phyloP scores from a whole-genome alignment of 2,888 invertebrate genomes.

The Sthenelais limicola region DNA sequence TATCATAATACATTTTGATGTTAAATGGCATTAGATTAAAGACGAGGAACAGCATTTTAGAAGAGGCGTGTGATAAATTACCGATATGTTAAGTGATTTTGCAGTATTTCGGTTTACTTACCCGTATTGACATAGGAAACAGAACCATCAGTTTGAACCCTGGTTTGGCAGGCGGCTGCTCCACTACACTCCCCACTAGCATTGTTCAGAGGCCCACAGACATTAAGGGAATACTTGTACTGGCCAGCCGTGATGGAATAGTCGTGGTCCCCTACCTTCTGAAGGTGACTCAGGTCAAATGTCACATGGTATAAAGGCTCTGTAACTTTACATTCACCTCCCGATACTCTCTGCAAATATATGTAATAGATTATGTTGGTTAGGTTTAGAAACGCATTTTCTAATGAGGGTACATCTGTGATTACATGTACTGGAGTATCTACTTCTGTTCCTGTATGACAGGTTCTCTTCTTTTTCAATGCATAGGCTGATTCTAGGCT shows the following conservation, averaged over 20 bases:
- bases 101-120: neutral
- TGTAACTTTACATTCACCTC: conserved; percentile 61
- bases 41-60: no score
- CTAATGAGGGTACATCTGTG: no score
- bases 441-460: no score
- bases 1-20: no score
- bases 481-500: no score
- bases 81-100: no score
- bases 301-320: conserved; percentile 62
- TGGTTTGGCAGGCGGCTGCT: conserved; percentile 37
- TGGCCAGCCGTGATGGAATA: conserved; percentile 54
- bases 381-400: no score
- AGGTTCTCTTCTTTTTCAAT: no score
- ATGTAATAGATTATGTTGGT: no score
- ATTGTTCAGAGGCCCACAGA: conserved; percentile 60
- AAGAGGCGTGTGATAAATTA: no score
- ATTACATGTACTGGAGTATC: no score
- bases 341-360: conserved; percentile 53
- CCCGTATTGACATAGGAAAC: neutral
- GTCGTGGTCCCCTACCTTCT: conserved; percentile 58
- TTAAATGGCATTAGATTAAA: no score
- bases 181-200: conserved; percentile 48
- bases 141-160: neutral
- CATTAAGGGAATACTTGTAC: conserved; percentile 61
- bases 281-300: conserved; percentile 64